A percentile compares a stretch with the other conserved stretches of the same genome.
These are phyloP conservation scores for Argyra leucocephala DNA, from an alignment of 2,888 invertebrate genomes.

Conservation along the genomic window DNA sequence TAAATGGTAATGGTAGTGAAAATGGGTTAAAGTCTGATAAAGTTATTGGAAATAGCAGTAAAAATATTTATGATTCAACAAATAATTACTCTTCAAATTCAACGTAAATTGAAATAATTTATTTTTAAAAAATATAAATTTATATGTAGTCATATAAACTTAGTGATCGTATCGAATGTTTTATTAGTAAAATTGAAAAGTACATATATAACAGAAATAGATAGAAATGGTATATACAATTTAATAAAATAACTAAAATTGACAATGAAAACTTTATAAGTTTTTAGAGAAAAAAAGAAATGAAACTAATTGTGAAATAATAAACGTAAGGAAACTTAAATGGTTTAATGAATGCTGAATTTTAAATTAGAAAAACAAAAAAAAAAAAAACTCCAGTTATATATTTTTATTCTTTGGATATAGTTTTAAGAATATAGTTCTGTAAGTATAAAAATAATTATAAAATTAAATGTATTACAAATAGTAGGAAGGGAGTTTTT, in stretches of 20 bases:
- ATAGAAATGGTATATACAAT: not conserved
- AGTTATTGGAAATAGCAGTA: constrained; percentile 15
- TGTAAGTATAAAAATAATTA: not conserved
- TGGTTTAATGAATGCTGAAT: constrained; percentile 3
- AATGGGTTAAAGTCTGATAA: constrained; percentile 20
- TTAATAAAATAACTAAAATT: not conserved
- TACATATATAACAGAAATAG: not conserved
- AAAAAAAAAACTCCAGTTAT: not conserved
- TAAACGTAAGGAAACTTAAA: not conserved
- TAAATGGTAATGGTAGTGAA: constrained; percentile 17
- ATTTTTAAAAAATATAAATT: not conserved
- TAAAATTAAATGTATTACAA: not conserved
- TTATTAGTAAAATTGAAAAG: not conserved
- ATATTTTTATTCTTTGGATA: not conserved
- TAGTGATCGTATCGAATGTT: constrained; percentile 6
- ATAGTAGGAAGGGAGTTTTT: not conserved
- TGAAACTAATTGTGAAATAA: not conserved
- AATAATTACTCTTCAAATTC: constrained; percentile 4
- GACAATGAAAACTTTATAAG: constrained; percentile 2
- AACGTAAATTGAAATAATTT: not conserved
- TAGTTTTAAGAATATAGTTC: not conserved
- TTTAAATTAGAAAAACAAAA: not conserved
- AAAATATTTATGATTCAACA: constrained; percentile 11
- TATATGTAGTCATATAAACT: not conserved
- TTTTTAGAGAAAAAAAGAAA: too few species aligned